A percentile compares a stretch with the other conserved stretches of the same genome.
Evolutionary conservation across 2,888 invertebrate species (phyloP).

Genomic region (Acleris holmiana): DNA sequence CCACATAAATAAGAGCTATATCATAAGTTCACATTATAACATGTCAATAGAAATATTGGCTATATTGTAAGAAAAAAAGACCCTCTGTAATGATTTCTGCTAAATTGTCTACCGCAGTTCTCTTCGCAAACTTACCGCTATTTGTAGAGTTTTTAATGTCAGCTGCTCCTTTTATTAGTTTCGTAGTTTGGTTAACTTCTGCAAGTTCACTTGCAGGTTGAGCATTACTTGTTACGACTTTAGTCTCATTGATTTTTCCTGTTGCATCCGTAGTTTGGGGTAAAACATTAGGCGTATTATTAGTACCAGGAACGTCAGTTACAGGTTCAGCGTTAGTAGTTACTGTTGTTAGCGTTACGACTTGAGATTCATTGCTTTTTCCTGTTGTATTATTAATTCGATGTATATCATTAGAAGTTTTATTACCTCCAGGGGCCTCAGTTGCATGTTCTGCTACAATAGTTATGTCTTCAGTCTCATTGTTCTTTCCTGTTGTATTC

Average conservation of each 20-base stretch:
- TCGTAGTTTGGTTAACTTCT: slow-evolving; percentile 33
- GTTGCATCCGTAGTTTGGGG: neutral
- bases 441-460: slow-evolving; percentile 48
- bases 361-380: slow-evolving; percentile 27
- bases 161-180: slow-evolving; percentile 49
- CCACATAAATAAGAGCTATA: no score
- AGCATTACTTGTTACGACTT: slow-evolving; percentile 41
- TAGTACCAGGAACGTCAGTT: slow-evolving; percentile 39
- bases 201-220: slow-evolving; percentile 46
- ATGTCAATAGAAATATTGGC: no score
- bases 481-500: slow-evolving; percentile 6
- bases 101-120: no score
- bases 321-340: slow-evolving; percentile 48
- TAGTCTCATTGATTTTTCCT: slow-evolving; percentile 25
- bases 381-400: neutral
- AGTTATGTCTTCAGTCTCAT: slow-evolving; percentile 19
- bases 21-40: no score
- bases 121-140: slow-evolving; percentile 10
- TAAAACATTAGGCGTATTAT: slow-evolving; percentile 1
- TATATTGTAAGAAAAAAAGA: no score
- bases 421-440: slow-evolving; percentile 40
- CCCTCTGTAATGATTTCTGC: no score
- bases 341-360: slow-evolving; percentile 5
- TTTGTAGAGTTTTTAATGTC: neutral
- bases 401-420: slow-evolving; percentile 17